A percentile compares a stretch with the other conserved stretches of the same genome.
Evolutionary conservation across 1,140 invertebrate genomes (phyloP).

Genomic region (Drosophila serrata): DNA sequence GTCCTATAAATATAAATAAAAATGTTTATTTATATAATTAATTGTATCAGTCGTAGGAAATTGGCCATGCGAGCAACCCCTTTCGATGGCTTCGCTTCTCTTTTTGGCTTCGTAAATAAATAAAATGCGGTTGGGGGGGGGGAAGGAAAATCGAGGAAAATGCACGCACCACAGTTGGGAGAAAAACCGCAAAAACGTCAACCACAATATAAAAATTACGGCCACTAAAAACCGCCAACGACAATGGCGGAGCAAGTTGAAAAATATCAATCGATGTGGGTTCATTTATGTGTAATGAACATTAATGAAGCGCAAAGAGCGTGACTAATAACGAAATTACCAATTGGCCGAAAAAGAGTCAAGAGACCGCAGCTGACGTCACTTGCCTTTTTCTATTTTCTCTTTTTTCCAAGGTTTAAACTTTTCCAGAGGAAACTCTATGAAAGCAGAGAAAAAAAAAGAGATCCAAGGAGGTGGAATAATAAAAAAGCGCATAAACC

Average conservation of each 20-base stretch:
- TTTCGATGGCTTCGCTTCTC: constrained; percentile 22
- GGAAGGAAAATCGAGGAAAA: constrained; percentile 1
- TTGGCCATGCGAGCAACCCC: constrained; percentile 63
- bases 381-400: constrained; percentile 5
- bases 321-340: constrained; percentile 84
- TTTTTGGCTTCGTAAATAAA: constrained; percentile 63
- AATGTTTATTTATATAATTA: constrained; percentile 81
- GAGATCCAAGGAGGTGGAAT: constrained; percentile 40
- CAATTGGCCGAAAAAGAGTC: constrained; percentile 78
- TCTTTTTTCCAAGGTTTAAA: constrained; percentile 4
- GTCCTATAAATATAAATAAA: constrained; percentile 49
- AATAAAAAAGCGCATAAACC: constrained; percentile 77
- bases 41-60: constrained; percentile 59
- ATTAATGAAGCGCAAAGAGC: constrained; percentile 84
- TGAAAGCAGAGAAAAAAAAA: constrained; percentile 8
- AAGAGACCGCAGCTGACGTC: constrained; percentile 36
- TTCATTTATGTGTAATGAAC: constrained; percentile 84
- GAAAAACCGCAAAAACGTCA: constrained; percentile 76
- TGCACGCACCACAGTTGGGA: constrained; percentile 18
- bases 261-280: constrained; percentile 84
- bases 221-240: constrained; percentile 65
- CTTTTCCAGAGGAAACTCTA: constrained; percentile 17
- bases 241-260: constrained; percentile 41
- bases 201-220: constrained; percentile 71
- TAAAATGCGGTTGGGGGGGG: no score